Evolutionary conservation across 2,113 vertebrate species (phyloP), one percentile per base, ranked within the genome.

Genomic region (Lathamus discolor): DNA sequence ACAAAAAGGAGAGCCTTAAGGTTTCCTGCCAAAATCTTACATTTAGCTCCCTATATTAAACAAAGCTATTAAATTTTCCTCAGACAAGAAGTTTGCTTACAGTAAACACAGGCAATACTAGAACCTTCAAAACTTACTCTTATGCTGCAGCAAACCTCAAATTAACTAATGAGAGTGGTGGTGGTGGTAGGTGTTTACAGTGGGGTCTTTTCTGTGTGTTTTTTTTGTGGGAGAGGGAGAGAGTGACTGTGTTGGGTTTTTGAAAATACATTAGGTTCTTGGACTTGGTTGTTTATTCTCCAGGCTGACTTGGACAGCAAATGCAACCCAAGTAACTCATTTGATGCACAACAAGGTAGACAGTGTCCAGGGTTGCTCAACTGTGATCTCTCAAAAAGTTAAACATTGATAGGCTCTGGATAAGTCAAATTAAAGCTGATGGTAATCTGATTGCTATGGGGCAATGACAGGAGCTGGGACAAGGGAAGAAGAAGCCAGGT

Each of bases 331-430:
- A 90, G 55, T 52, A 93, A 78, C 73, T 52, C 66, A 61, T 44
- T 77, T n/a, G 39, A 78, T 18, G 46, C 61, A 55, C 51, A 61
- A 39, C 20, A 57, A 33, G 51, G 80, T 2, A 57, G 61, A n/a
- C 28, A 43, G 46, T 48, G 48, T 84, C 91, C 76, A 63, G 74
- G 66, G 69, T 9, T 94, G 76, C 62, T 87, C 83, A 64, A 57
- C 35, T 62, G 90, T 4, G 44, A 73, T 37, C 41, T 61, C 86
- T 63, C 49, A 20, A 72, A 94, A 84, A 94, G 95, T 95, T 97
- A 97, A 96, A 97, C 78, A 97, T 95, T 96, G 90, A 95, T 49
- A 70, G 44, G 57, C 41, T 37, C 73, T 35, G 67, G 85, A 73
- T 39, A 64, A 84, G 61, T 43, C 46, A 64, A 77, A 66, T 76